These are phyloP conservation scores for Fistularia tabacaria DNA, from an alignment of 2,797 vertebrate genomes.

Conservation along the genomic window DNA sequence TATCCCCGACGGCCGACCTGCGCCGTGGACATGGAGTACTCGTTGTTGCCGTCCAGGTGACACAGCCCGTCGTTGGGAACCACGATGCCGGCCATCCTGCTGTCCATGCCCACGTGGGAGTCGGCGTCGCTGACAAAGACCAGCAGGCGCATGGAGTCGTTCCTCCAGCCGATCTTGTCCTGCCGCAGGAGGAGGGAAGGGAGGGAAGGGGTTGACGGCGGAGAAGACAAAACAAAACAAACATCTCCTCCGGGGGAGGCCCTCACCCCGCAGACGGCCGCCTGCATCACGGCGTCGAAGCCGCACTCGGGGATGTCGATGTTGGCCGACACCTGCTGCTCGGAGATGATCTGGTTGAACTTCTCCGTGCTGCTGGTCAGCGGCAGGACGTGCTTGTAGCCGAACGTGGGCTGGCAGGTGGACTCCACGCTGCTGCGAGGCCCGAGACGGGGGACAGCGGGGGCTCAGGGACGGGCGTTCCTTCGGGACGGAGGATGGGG, in stretches of 20 bases:
- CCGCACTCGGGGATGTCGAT: conserved; percentile 89
- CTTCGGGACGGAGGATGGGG: no score
- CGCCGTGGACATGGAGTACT: conserved; percentile 89
- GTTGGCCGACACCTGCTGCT: conserved; percentile 88
- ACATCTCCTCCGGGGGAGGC: not conserved
- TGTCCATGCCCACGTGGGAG: conserved; percentile 98
- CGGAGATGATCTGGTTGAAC: conserved; percentile 89
- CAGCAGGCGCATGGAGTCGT: conserved; percentile 91
- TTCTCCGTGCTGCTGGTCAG: conserved; percentile 86
- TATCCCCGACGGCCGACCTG: conserved; percentile 68
- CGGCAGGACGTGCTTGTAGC: conserved; percentile 89
- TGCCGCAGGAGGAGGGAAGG: conserved; percentile 58
- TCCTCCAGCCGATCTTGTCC: conserved; percentile 98
- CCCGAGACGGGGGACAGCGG: no score
- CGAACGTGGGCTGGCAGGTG: conserved; percentile 86
- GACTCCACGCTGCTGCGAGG: conserved; percentile 64
- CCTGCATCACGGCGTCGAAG: conserved; percentile 98
- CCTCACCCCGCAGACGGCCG: conserved; percentile 92
- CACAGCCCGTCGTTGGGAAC: conserved; percentile 94
- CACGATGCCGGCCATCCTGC: conserved; percentile 95
- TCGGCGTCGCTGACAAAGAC: conserved; percentile 95
- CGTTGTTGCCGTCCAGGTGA: conserved; percentile 91
- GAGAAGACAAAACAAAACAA: not conserved
- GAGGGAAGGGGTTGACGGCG: not conserved
- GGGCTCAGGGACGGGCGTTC: no score